A percentile compares a stretch with the other conserved stretches of the same genome.
These are phyloP conservation scores for Coendou prehensilis DNA, from an alignment of 2,797 vertebrate genomes.

Conservation along the genomic window DNA sequence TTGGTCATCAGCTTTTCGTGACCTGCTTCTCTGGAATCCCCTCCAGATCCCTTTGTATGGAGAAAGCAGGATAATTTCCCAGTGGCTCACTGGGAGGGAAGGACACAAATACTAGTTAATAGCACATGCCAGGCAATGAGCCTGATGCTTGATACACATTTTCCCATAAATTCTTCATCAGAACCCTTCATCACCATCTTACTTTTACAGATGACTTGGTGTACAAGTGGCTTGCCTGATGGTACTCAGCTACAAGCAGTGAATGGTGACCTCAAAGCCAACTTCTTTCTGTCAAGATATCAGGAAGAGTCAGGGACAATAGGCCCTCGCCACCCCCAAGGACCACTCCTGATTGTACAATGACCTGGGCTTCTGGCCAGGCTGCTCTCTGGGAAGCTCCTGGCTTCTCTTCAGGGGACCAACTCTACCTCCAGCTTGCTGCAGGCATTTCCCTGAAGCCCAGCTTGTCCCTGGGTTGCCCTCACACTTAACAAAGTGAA, in stretches of 20 bases:
- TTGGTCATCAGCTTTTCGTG: neutral
- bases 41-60: neutral
- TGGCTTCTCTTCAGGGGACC: neutral
- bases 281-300: neutral
- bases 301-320: neutral
- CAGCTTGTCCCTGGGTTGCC: neutral
- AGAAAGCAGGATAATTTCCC: neutral
- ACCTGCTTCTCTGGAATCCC: neutral
- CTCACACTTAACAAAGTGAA: conserved; percentile 47
- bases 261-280: neutral
- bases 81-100: neutral
- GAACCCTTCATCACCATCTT: neutral
- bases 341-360: neutral
- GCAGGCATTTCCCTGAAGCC: neutral
- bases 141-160: neutral
- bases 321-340: neutral
- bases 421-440: neutral
- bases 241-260: neutral
- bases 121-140: neutral
- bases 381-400: neutral
- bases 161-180: neutral
- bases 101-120: neutral
- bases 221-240: neutral
- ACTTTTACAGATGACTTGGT: neutral
- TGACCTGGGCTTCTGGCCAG: neutral